phyloP scores from a whole-genome alignment of 2,113 vertebrate species.

The Clarias gariepinus region DNA sequence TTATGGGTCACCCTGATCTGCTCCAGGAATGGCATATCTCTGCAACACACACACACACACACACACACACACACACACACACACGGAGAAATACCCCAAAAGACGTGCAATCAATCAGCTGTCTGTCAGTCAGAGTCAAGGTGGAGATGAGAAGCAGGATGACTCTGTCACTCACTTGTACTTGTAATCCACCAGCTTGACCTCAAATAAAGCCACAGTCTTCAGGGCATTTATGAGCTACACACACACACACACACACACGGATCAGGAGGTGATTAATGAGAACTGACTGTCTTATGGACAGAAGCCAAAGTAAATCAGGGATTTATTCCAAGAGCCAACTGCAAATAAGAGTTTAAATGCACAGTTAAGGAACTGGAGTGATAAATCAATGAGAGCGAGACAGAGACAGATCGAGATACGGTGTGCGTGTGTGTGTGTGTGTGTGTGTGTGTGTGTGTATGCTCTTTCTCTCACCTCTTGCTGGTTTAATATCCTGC shows the following conservation, averaged over 20 bases:
- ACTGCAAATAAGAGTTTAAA: constrained; percentile 69
- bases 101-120: constrained; percentile 31
- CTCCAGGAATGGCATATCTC: constrained; percentile 88
- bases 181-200: constrained; percentile 94
- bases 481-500: constrained; percentile 91
- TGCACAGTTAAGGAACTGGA: constrained; percentile 59
- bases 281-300: constrained; percentile 55
- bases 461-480: constrained; percentile 77
- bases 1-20: constrained; percentile 91
- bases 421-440: not conserved
- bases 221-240: constrained; percentile 92
- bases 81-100: not conserved
- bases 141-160: constrained; percentile 28
- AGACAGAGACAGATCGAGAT: constrained; percentile 43
- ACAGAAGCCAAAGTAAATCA: constrained; percentile 63
- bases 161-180: constrained; percentile 82
- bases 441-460: not conserved
- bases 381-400: constrained; percentile 67
- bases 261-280: constrained; percentile 60
- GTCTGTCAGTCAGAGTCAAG: constrained; percentile 37
- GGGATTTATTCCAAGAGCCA: constrained; percentile 58
- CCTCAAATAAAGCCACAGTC: constrained; percentile 84
- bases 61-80: constrained; percentile 37
- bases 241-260: constrained; percentile 60
- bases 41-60: constrained; percentile 59